Evolutionary conservation across 2,797 vertebrate species (phyloP).

Genomic region (Ptychadena robeensis): DNA sequence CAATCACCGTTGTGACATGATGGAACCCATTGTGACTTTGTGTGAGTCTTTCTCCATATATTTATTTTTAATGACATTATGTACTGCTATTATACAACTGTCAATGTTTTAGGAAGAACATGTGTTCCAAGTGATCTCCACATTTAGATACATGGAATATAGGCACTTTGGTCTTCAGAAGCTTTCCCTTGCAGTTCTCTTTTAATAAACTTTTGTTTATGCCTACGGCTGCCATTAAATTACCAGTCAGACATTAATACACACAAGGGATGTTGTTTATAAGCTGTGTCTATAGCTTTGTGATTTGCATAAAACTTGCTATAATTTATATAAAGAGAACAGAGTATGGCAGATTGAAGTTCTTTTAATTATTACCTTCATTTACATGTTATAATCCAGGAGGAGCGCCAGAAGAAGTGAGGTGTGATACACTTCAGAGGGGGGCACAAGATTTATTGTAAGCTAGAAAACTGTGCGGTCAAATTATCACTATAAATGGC

Average conservation of each 20-base stretch:
- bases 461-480: too few relatives aligned
- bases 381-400: slow-evolving; percentile 53
- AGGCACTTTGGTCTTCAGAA: slow-evolving; percentile 69
- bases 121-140: slow-evolving; percentile 16
- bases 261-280: slow-evolving; percentile 71
- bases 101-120: slow-evolving; percentile 1
- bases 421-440: slow-evolving; percentile 2
- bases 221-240: slow-evolving; percentile 81
- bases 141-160: slow-evolving; percentile 37
- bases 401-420: slow-evolving; percentile 20
- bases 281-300: slow-evolving; percentile 66
- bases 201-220: slow-evolving; percentile 84
- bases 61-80: not conserved
- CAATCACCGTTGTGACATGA: not conserved
- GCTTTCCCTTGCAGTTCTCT: slow-evolving; percentile 73
- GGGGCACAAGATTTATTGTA: not conserved
- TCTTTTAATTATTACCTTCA: slow-evolving; percentile 60
- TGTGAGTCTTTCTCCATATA: not conserved
- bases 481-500: too few relatives aligned
- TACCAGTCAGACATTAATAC: slow-evolving; percentile 78
- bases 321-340: slow-evolving; percentile 62
- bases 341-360: slow-evolving; percentile 66
- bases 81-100: not conserved
- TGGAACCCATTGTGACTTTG: not conserved
- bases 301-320: slow-evolving; percentile 65